A percentile compares a stretch with the other conserved stretches of the same genome.
phyloP scores from a whole-genome alignment of 2,797 vertebrate genomes.

The Acanthurus tractus region DNA sequence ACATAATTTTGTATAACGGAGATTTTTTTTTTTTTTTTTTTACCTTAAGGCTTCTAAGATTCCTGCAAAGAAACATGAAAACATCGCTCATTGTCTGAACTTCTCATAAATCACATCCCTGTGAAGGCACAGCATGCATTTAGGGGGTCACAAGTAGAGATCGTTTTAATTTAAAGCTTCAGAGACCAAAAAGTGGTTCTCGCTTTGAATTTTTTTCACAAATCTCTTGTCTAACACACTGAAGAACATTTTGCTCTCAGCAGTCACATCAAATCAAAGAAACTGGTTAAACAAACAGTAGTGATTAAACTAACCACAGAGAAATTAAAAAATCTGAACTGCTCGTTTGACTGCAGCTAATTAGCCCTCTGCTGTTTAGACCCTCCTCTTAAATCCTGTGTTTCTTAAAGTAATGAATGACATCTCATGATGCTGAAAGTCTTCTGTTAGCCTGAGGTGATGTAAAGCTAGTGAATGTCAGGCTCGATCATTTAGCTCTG shows the following conservation, averaged over 20 bases:
- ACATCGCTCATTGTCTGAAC: not conserved
- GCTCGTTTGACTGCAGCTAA: conserved; percentile 61
- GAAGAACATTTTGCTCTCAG: not conserved
- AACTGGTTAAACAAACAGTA: conserved; percentile 14
- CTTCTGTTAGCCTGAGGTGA: conserved; percentile 35
- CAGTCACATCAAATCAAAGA: conserved; percentile 23
- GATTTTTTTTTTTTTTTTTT: no score
- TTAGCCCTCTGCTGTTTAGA: conserved; percentile 54
- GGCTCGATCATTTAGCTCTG: conserved; percentile 33
- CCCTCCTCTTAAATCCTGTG: conserved; percentile 24
- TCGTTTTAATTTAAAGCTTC: not conserved
- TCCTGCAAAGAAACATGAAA: conserved; percentile 1
- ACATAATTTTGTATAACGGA: not conserved
- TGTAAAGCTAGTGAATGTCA: conserved; percentile 40
- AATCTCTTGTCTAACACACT: conserved; percentile 10
- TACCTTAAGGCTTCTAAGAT: not conserved
- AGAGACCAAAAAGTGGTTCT: not conserved
- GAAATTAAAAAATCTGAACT: conserved; percentile 25
- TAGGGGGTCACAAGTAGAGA: not conserved
- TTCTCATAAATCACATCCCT: not conserved
- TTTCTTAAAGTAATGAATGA: conserved; percentile 40
- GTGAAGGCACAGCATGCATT: not conserved
- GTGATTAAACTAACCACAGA: conserved; percentile 19
- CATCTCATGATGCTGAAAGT: conserved; percentile 21
- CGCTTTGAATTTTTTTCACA: not conserved